Evolutionary conservation across 2,113 vertebrate genomes (phyloP).

Genomic region (Cyprinodon variegatus): DNA sequence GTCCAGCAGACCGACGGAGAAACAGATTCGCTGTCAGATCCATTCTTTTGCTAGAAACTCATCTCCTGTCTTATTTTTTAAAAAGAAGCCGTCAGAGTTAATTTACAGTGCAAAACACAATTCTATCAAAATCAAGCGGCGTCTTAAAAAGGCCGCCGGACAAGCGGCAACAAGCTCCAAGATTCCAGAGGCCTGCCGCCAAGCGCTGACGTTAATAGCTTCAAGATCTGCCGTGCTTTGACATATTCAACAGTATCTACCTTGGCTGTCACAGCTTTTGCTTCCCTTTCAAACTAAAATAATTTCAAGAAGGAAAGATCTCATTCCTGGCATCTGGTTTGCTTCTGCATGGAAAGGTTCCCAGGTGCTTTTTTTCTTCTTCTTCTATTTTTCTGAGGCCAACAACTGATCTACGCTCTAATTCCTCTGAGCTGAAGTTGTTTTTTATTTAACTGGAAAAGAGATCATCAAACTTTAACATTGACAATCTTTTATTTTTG

Average conservation of each 20-base stretch:
- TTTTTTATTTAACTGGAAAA: not conserved
- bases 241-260: constrained; percentile 32
- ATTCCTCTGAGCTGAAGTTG: not conserved
- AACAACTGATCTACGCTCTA: not conserved
- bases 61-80: constrained; percentile 31
- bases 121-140: constrained; percentile 51
- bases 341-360: constrained; percentile 12
- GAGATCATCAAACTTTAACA: not conserved
- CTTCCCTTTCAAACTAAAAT: constrained; percentile 39
- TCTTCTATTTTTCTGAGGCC: not conserved
- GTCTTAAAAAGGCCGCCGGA: constrained; percentile 60
- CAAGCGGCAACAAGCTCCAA: constrained; percentile 69
- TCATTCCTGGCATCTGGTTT: constrained; percentile 1
- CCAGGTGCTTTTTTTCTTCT: not conserved
- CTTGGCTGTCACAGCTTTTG: constrained; percentile 42
- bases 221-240: constrained; percentile 59
- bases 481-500: no score
- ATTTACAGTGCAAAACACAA: constrained; percentile 45
- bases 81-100: constrained; percentile 47
- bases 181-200: constrained; percentile 62
- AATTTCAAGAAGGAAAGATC: constrained; percentile 20
- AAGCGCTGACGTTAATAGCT: constrained; percentile 65
- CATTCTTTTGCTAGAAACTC: constrained; percentile 29
- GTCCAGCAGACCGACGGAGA: constrained; percentile 2
- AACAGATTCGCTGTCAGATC: constrained; percentile 14